A percentile compares a stretch with the other conserved stretches of the same genome.
These are phyloP conservation scores for Clarias platycephalus DNA, from an alignment of 2,797 vertebrate species.

Conservation along the genomic window DNA sequence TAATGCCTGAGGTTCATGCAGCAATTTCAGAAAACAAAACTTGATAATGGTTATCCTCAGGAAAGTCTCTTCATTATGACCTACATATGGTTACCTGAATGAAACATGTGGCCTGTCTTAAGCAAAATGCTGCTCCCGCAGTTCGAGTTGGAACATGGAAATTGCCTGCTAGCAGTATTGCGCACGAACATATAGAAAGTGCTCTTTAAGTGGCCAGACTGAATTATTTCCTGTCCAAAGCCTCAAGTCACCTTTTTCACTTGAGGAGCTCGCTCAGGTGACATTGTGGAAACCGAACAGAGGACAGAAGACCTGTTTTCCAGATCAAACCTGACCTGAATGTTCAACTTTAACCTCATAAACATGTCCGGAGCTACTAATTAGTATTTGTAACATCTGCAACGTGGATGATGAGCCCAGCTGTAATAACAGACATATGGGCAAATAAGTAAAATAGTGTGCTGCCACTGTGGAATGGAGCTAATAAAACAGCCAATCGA, in stretches of 20 bases:
- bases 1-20: slow-evolving; percentile 36
- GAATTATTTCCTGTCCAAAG: slow-evolving; percentile 51
- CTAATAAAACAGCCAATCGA: slow-evolving; percentile 15
- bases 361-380: slow-evolving; percentile 74
- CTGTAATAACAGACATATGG: slow-evolving; percentile 75
- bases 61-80: slow-evolving; percentile 25
- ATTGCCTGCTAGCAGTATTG: slow-evolving; percentile 65
- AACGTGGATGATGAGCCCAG: slow-evolving; percentile 67
- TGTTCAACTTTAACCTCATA: slow-evolving; percentile 80
- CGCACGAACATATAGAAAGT: background rate
- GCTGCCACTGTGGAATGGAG: slow-evolving; percentile 67
- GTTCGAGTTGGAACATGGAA: slow-evolving; percentile 55
- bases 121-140: slow-evolving; percentile 38
- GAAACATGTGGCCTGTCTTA: slow-evolving; percentile 14
- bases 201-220: slow-evolving; percentile 13
- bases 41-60: slow-evolving; percentile 37
- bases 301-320: slow-evolving; percentile 45
- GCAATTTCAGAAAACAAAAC: slow-evolving; percentile 41
- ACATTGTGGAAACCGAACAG: slow-evolving; percentile 58
- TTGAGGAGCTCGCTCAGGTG: slow-evolving; percentile 61
- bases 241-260: slow-evolving; percentile 41
- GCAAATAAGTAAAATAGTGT: slow-evolving; percentile 72
- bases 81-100: slow-evolving; percentile 27
- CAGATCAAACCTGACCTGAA: slow-evolving; percentile 70
- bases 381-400: slow-evolving; percentile 82